These are phyloP conservation scores for Pygoscelis adeliae DNA, from an alignment of 2,113 vertebrate genomes.

Conservation along the genomic window DNA sequence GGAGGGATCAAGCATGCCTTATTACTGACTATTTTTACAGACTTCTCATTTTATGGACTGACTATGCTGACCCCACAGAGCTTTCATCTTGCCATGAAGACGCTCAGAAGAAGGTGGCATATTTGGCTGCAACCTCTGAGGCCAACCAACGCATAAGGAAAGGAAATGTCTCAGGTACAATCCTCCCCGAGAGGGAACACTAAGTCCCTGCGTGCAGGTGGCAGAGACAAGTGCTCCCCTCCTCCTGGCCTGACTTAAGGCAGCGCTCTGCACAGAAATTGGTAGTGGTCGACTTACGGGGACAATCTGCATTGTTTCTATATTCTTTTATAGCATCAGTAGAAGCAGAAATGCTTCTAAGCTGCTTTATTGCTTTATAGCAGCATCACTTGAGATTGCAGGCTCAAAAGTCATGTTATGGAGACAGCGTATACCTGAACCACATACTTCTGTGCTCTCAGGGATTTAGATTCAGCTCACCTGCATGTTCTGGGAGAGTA, in stretches of 20 bases:
- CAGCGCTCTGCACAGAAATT: not conserved
- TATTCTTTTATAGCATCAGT: not conserved
- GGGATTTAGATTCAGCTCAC: not conserved
- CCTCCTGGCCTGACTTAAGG: not conserved
- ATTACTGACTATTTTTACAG: conserved; percentile 2
- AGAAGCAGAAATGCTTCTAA: not conserved
- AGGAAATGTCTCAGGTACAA: rapidly evolving
- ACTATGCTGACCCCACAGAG: not conserved
- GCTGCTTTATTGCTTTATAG: not conserved
- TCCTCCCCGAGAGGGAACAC: not conserved
- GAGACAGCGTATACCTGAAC: not conserved
- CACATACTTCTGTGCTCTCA: not conserved
- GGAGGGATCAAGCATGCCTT: not conserved
- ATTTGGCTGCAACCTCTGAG: not conserved
- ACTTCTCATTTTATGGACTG: conserved; percentile 22
- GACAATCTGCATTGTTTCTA: not conserved
- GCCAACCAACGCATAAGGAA: not conserved
- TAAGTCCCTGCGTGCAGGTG: not conserved
- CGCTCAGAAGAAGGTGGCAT: not conserved
- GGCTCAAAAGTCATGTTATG: not conserved
- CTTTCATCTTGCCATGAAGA: not conserved
- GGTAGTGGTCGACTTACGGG: not conserved
- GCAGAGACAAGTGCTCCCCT: not conserved
- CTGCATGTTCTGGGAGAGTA: not conserved
- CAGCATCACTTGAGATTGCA: not conserved